phyloP scores from a whole-genome alignment of 2,888 invertebrate genomes.

The Hypomecis punctinalis region DNA sequence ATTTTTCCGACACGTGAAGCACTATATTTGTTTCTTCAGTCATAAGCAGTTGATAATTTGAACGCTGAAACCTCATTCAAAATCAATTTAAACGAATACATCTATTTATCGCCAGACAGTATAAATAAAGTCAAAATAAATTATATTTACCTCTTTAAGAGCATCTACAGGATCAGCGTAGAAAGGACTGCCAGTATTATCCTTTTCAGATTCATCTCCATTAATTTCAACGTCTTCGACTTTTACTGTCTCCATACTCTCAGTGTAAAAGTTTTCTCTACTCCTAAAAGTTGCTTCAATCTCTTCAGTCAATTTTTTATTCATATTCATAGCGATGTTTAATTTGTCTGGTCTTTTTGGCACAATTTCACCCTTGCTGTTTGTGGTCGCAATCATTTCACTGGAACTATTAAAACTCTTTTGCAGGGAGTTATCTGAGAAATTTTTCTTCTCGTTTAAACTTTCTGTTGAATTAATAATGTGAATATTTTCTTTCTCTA shows the following conservation, averaged over 20 bases:
- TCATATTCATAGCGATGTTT: slow-evolving; percentile 77
- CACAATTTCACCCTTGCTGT: slow-evolving; percentile 78
- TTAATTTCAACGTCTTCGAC: slow-evolving; percentile 70
- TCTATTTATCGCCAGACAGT: no score
- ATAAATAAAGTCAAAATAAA: slow-evolving; percentile 7
- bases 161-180: slow-evolving; percentile 96
- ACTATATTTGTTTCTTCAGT: no score
- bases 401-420: slow-evolving; percentile 72
- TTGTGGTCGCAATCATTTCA: slow-evolving; percentile 80
- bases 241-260: slow-evolving; percentile 82
- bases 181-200: slow-evolving; percentile 93
- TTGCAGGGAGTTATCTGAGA: slow-evolving; percentile 71
- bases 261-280: slow-evolving; percentile 71
- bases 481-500: slow-evolving; percentile 78
- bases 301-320: slow-evolving; percentile 80
- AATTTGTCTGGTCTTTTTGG: slow-evolving; percentile 81
- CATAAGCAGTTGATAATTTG: no score
- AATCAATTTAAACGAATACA: no score
- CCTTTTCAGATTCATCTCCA: slow-evolving; percentile 73
- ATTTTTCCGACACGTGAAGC: background rate
- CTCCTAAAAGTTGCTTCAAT: slow-evolving; percentile 75
- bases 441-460: slow-evolving; percentile 71
- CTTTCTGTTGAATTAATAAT: slow-evolving; percentile 75
- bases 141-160: slow-evolving; percentile 83
- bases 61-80: no score